phyloP scores from a whole-genome alignment of 2,113 vertebrate genomes.

The Pachyramphus minor region DNA sequence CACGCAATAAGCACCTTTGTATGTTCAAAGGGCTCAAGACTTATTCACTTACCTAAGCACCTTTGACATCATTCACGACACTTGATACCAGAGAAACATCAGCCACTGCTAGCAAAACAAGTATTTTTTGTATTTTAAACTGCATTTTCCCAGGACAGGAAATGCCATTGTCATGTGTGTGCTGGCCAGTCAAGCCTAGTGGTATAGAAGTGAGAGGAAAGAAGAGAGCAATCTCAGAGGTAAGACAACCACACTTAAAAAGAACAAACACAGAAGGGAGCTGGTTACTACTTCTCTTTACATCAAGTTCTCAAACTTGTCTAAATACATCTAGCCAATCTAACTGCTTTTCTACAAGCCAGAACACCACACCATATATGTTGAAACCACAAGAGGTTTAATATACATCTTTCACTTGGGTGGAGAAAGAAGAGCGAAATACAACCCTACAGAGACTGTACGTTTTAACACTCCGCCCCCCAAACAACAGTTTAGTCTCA shows the following conservation, averaged over 20 bases:
- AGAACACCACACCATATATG: not conserved
- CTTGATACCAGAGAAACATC: not conserved
- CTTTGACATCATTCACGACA: not conserved
- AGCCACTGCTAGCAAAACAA: not conserved
- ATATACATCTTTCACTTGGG: not conserved
- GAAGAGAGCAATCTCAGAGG: not conserved
- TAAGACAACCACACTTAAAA: not conserved
- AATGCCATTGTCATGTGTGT: not conserved
- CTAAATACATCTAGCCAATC: not conserved
- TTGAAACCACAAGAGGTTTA: not conserved
- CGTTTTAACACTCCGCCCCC: not conserved
- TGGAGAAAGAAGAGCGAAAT: not conserved
- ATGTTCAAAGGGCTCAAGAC: not conserved
- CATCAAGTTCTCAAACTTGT: not conserved
- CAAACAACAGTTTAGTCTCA: not conserved
- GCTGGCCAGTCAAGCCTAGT: not conserved
- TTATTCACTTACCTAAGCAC: not conserved
- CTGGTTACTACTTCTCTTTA: not conserved
- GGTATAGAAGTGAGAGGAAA: not conserved
- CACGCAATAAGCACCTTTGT: not conserved
- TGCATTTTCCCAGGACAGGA: not conserved
- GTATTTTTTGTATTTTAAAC: not conserved
- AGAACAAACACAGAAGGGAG: not conserved
- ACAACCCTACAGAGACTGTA: not conserved
- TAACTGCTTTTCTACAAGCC: not conserved